phyloP scores from a whole-genome alignment of 1,140 invertebrate genomes.

The Hyphantria cunea region DNA sequence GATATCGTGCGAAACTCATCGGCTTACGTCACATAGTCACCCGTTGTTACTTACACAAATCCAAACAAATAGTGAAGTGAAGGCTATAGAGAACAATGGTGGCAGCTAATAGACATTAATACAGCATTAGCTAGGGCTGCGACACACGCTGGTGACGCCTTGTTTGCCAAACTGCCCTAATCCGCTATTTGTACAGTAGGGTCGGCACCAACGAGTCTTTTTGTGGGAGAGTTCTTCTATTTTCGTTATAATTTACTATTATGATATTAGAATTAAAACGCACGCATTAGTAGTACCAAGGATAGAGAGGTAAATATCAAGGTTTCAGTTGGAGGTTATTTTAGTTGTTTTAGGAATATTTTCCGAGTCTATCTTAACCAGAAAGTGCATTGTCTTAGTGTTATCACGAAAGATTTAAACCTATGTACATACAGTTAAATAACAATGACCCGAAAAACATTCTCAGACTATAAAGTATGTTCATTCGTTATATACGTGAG shows the following conservation, averaged over 20 bases:
- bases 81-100: conserved; percentile 61
- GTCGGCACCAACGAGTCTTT: conserved; percentile 25
- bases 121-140: conserved; percentile 70
- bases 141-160: conserved; percentile 73
- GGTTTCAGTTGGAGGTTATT: no score
- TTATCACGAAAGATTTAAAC: no score
- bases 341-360: no score
- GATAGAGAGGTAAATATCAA: no score
- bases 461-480: no score
- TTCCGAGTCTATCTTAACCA: no score
- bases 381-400: no score
- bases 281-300: no score
- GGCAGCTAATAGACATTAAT: conserved; percentile 78
- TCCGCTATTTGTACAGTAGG: conserved; percentile 75
- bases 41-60: conserved; percentile 66
- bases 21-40: conserved; percentile 46
- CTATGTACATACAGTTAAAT: no score
- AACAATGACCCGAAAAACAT: no score
- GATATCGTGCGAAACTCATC: conserved; percentile 51
- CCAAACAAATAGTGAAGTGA: conserved; percentile 68
- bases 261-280: no score
- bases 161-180: conserved; percentile 82
- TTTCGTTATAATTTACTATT: background rate
- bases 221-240: conserved; percentile 1
- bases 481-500: no score